Evolutionary conservation across 1,140 invertebrate genomes (phyloP), one percentile per base, ranked within the genome.

Genomic region (Drosophila rhopaloa): DNA sequence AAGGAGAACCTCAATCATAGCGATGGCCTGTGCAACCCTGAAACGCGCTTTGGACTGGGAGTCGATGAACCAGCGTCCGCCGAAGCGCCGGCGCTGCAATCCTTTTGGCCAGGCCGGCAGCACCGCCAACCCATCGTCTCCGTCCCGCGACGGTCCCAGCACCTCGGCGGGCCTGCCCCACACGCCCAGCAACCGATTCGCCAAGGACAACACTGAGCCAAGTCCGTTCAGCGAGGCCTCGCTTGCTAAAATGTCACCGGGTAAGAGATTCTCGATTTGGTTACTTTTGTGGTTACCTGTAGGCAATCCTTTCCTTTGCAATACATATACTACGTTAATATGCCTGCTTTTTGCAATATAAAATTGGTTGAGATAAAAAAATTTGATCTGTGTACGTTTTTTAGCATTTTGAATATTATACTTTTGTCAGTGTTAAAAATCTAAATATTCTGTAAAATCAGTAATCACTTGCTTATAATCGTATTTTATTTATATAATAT

Each of bases 31-130:
- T 94, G 97, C 97, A 93, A 98, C 97, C 85, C 94, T 98, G 63
- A 99, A 98, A 94, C 95, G 97, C 93, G 96, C 96, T 91, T 94
- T 98, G 89, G 97, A 99, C 93, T 98, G 98, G 95, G 97, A 98
- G 93, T 96, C 97, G 35, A 95, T 98, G 92, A 94, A 96, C 80
- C 95, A 96, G 83, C 94, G 96, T 72, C 96, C 97, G 29, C 95
- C 95, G 60, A 98, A 98, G 93, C 94, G 97, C 93, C 94, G 97
- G 93, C 95, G 97, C 94, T 98, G 97, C 94, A 95, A 95, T 90
- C 97, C 97, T 56, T 96, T 97, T 94, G 95, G 94, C 91, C 95
- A 95, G 70, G 93, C 95, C 76, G 95, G 95, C 16, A 94, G 94
- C 76, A 94, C 94, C 67, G 95, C 95, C 27, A 94, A 93, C 67